phyloP scores from a whole-genome alignment of 2,113 vertebrate species.

The Aspidoscelis tigris region DNA sequence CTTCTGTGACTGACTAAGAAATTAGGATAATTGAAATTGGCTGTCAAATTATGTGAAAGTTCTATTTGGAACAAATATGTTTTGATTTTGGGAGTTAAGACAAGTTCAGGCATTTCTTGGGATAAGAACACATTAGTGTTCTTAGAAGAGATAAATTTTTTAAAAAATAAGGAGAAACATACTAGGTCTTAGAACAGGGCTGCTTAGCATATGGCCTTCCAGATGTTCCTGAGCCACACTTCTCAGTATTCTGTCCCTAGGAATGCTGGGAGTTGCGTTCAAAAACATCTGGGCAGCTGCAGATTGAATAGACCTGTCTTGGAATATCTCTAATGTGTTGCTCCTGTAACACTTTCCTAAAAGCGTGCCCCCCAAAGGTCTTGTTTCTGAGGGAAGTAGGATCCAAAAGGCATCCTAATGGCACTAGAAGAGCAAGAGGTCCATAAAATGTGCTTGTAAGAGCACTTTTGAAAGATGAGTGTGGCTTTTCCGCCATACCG shows the following conservation, averaged over 20 bases:
- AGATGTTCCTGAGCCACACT: too few relatives aligned
- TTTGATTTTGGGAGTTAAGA: background rate
- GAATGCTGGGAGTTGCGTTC: too few relatives aligned
- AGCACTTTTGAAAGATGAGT: too few relatives aligned
- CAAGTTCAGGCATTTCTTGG: background rate
- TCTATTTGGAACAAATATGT: background rate
- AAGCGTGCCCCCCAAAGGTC: background rate
- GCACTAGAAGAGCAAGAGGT: too few relatives aligned
- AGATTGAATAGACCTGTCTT: too few relatives aligned
- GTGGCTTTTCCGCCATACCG: too few relatives aligned
- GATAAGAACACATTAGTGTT: background rate
- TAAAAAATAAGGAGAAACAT: background rate
- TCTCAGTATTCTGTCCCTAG: too few relatives aligned
- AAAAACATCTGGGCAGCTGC: too few relatives aligned
- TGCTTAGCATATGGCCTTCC: too few relatives aligned
- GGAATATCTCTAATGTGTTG: background rate
- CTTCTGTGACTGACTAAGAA: rapidly evolving
- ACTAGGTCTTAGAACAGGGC: background rate
- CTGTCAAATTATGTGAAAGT: background rate
- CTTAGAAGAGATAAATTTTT: background rate
- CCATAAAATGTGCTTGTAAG: too few relatives aligned
- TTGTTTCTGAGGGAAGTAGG: background rate
- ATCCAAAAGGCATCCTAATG: too few relatives aligned
- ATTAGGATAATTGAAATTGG: background rate
- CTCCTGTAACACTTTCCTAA: background rate